A percentile compares a stretch with the other conserved stretches of the same genome.
Evolutionary conservation across 2,888 invertebrate species (phyloP).

Genomic region (Strigamia maritima): DNA sequence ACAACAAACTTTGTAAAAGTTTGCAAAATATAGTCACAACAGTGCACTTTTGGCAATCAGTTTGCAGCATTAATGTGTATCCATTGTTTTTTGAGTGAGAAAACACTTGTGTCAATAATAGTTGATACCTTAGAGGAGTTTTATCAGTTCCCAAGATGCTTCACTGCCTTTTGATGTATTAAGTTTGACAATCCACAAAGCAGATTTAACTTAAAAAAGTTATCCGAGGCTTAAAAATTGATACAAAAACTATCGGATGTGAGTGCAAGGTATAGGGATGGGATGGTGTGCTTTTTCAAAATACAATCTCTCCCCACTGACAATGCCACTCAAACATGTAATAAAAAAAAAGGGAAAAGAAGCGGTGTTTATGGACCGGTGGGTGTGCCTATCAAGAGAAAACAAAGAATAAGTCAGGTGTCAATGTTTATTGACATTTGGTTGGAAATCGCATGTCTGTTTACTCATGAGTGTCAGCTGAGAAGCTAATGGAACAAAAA

Average conservation of each 20-base stretch:
- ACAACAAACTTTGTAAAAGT: conserved; percentile 8
- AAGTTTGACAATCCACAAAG: conserved; percentile 9
- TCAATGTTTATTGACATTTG: conserved; percentile 34
- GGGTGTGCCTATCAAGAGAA: conserved; percentile 25
- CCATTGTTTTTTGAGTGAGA: neutral
- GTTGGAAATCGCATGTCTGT: conserved; percentile 25
- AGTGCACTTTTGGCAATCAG: too few relatives aligned
- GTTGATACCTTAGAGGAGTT: neutral
- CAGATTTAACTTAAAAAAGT: conserved; percentile 13
- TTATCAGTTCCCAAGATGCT: neutral
- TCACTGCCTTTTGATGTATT: conserved; percentile 18
- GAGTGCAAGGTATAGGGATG: neutral
- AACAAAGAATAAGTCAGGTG: conserved; percentile 27
- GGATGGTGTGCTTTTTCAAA: neutral
- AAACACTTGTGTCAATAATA: neutral
- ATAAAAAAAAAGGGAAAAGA: neutral
- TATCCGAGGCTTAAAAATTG: conserved; percentile 27
- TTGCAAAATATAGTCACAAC: neutral
- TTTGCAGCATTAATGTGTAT: too few relatives aligned
- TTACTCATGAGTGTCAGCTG: conserved; percentile 26
- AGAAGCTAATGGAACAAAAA: neutral
- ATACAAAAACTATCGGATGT: conserved; percentile 4
- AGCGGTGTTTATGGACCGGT: conserved; percentile 19
- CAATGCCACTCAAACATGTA: conserved; percentile 3
- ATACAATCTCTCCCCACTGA: conserved; percentile 31